Evolutionary conservation across 2,888 invertebrate genomes (phyloP), one percentile per base, ranked within the genome.

Genomic region (Trachelus tabidus): DNA sequence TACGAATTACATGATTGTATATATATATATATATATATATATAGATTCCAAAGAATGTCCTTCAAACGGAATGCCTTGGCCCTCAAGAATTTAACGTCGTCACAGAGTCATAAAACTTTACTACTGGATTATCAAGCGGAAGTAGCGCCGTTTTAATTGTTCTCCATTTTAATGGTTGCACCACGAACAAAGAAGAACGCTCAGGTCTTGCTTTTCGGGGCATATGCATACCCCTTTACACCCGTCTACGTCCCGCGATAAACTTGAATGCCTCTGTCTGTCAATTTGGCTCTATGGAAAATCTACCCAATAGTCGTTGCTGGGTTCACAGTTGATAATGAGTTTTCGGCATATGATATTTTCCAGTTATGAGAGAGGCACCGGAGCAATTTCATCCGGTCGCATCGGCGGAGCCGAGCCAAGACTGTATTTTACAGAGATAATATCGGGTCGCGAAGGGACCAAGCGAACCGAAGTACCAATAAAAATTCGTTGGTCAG

Each of bases 401-500:
- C 33, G 3, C 23, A 71, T 71, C 31, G 71, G 33, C 33, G 12
- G 9, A 71, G 12, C 33, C 75, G 79, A 82, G 83, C 83, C 82
- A 83, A 83, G 83, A 80, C 78, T 82, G 81, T 81, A 81, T 81
- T 83, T 84, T 82, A 83, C 80, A 81, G 80, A 73, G 82, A 83
- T 83, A 83, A 83, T 83, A 83, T 83, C 81, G 82, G 81, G 80
- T 80, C 77, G 56, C 40, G 33, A 37, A 30, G 78, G 68, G 73
- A 71, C 75, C 35, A 31, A 34, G 73, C 35, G 9, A 56, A 74
- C 75, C 77, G 76, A 79, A 81, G 79, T 77, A 79, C 80, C 83
- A 81, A 84, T 84, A 81, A 84, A 84, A 84, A 83, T 81, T 84
- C 78, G 78, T 80, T 77, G 79, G 76, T 71, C 79, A 82, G 83